A percentile compares a stretch with the other conserved stretches of the same genome.
Evolutionary conservation across 2,113 vertebrate genomes (phyloP).

Genomic region (Arvicanthis niloticus): DNA sequence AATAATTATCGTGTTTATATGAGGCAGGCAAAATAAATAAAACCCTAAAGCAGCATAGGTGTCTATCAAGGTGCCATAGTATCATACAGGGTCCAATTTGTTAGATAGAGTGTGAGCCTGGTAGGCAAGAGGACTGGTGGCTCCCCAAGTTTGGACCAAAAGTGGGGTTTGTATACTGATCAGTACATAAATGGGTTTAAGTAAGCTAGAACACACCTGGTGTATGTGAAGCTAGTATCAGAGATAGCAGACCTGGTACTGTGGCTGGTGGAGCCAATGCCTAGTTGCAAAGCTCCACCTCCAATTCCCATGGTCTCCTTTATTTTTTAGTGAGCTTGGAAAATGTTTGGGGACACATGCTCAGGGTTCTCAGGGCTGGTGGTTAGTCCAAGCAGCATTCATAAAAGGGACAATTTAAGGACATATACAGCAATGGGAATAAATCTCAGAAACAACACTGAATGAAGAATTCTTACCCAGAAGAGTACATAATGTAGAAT

Average conservation of each 20-base stretch:
- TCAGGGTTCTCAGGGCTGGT: too few relatives aligned
- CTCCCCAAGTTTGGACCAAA: background rate
- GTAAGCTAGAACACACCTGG: too few relatives aligned
- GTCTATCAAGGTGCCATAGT: background rate
- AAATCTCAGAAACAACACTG: background rate
- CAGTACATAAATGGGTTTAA: background rate
- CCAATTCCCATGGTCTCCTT: background rate
- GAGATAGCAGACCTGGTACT: background rate
- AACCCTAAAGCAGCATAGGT: background rate
- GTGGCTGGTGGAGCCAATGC: background rate
- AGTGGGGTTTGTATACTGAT: background rate
- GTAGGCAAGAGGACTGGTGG: background rate
- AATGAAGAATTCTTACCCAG: background rate
- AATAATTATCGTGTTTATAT: background rate
- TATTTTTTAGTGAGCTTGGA: background rate
- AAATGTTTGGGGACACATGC: background rate
- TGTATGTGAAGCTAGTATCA: background rate
- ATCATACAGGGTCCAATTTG: too few relatives aligned
- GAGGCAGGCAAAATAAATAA: background rate
- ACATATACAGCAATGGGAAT: background rate
- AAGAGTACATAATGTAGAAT: background rate
- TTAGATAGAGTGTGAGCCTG: background rate
- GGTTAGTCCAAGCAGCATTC: too few relatives aligned
- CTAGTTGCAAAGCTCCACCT: background rate
- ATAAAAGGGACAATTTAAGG: background rate